Percentiles rank a stretch among this genome's conserved stretches.
Evolutionary conservation across 2,888 invertebrate species (phyloP).

Genomic region (Lithophane leautieri): DNA sequence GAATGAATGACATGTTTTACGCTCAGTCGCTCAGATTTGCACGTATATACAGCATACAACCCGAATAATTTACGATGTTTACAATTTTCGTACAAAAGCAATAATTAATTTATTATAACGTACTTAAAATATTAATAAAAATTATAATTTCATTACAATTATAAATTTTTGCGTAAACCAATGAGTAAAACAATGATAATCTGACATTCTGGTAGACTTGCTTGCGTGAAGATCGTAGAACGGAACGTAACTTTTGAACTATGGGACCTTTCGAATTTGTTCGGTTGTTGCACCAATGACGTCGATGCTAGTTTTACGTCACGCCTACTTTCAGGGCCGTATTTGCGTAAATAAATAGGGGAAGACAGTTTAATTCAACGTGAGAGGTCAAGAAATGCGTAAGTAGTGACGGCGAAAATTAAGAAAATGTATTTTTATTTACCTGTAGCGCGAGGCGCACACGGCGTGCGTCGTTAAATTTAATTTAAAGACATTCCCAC

Average conservation of each 20-base stretch:
- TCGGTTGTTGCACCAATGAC: slow-evolving; percentile 81
- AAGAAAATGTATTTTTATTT: slow-evolving; percentile 44
- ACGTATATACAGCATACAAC: slow-evolving; percentile 70
- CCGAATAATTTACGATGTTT: slow-evolving; percentile 67
- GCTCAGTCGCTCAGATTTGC: slow-evolving; percentile 74
- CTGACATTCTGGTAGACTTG: background rate
- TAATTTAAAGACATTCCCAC: slow-evolving; percentile 10
- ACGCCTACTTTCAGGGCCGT: slow-evolving; percentile 88
- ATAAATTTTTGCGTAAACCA: background rate
- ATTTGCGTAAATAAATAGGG: slow-evolving; percentile 81
- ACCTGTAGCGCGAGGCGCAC: background rate
- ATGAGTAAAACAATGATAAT: background rate
- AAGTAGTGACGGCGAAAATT: slow-evolving; percentile 55
- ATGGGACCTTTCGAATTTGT: slow-evolving; percentile 68
- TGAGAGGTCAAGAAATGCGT: slow-evolving; percentile 67
- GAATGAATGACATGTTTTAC: slow-evolving; percentile 81
- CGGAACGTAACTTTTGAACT: slow-evolving; percentile 74
- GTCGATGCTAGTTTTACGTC: slow-evolving; percentile 84
- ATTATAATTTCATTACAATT: background rate
- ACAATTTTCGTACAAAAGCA: slow-evolving; percentile 7
- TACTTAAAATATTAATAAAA: background rate
- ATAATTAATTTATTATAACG: background rate
- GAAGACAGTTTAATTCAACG: slow-evolving; percentile 60
- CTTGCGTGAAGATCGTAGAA: slow-evolving; percentile 61
- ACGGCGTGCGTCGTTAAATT: slow-evolving; percentile 18